These are phyloP conservation scores for Motacilla tschutschensis DNA, from an alignment of 2,113 vertebrate genomes.

Conservation along the genomic window DNA sequence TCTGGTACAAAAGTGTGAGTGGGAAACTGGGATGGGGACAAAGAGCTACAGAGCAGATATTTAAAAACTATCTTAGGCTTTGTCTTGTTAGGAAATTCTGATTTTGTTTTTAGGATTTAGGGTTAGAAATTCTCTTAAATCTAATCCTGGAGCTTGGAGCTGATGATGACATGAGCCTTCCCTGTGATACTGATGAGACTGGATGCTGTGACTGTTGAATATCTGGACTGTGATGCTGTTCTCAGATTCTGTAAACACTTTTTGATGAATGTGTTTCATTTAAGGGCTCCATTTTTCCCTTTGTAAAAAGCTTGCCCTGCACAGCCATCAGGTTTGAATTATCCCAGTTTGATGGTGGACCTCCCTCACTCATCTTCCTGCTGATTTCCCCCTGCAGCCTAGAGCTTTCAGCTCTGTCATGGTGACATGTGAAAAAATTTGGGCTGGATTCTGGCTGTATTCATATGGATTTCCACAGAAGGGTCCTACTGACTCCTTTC, in stretches of 20 bases:
- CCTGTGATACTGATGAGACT: not conserved
- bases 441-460: not conserved
- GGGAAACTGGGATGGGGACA: not conserved
- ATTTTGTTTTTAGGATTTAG: not conserved
- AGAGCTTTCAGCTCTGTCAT: not conserved
- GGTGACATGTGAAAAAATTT: not conserved
- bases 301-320: not conserved
- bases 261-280: not conserved
- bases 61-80: not conserved
- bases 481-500: not conserved
- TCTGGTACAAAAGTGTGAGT: not conserved
- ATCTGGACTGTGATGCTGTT: not conserved
- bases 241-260: not conserved
- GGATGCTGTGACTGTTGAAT: not conserved
- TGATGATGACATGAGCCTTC: not conserved
- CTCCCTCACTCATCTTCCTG: not conserved
- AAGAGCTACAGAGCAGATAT: not conserved
- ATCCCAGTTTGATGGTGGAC: not conserved
- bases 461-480: not conserved
- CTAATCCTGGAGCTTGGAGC: not conserved
- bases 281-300: not conserved
- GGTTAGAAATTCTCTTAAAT: not conserved
- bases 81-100: not conserved
- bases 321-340: not conserved
- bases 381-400: not conserved